phyloP scores from a whole-genome alignment of 2,113 vertebrate genomes.

The Tragelaphus strepsiceros region DNA sequence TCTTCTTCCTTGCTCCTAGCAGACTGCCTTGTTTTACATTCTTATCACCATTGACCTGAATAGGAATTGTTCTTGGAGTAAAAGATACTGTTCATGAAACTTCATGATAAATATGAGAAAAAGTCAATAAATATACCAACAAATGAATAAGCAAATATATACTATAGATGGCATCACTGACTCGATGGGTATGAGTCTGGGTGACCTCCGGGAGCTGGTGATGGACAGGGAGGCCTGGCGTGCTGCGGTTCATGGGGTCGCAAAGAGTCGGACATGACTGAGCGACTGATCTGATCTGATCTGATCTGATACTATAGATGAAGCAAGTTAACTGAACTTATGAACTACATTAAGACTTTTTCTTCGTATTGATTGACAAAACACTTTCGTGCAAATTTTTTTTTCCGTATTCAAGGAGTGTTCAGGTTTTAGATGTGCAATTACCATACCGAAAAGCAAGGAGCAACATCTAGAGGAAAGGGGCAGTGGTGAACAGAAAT shows the following conservation, averaged over 20 bases:
- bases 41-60: neutral
- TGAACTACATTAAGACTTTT: neutral
- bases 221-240: no score
- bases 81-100: neutral
- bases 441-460: neutral
- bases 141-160: neutral
- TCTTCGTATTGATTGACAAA: neutral
- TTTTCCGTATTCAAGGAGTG: neutral
- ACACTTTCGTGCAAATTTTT: neutral
- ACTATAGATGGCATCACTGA: no score
- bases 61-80: neutral
- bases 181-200: no score
- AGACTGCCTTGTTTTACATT: neutral
- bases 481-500: slow-evolving; percentile 9
- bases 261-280: no score
- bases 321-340: neutral
- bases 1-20: neutral
- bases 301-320: neutral
- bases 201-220: no score
- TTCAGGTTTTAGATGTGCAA: slow-evolving; percentile 11
- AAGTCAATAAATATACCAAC: neutral
- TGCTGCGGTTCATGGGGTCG: no score
- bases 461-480: neutral
- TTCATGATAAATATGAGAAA: neutral
- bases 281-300: no score